These are phyloP conservation scores for Pristiophorus japonicus DNA, from an alignment of 2,113 vertebrate species.

Conservation along the genomic window DNA sequence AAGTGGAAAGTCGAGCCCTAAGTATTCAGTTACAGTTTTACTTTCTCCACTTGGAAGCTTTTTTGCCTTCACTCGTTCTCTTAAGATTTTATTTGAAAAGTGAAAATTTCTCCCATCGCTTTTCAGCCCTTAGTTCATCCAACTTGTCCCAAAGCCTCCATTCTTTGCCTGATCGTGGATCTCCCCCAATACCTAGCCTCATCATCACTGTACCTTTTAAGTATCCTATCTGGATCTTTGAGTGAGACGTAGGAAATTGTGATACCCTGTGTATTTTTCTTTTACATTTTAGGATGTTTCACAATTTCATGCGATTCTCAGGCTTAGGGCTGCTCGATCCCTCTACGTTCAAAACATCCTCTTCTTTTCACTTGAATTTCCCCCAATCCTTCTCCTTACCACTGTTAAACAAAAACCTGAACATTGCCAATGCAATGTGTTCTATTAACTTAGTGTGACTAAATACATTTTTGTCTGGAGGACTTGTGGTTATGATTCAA, in stretches of 20 bases:
- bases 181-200: too few species aligned
- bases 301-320: background rate
- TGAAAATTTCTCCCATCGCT: background rate
- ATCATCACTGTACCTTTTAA: too few species aligned
- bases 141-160: too few species aligned
- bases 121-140: background rate
- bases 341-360: background rate
- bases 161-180: too few species aligned
- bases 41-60: background rate
- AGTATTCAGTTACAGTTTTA: background rate
- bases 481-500: background rate
- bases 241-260: background rate
- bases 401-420: background rate
- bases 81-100: background rate
- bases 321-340: too few species aligned
- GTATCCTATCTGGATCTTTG: background rate
- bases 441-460: background rate
- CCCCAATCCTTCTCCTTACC: background rate
- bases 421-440: background rate
- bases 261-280: background rate
- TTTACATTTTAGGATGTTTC: background rate
- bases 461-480: background rate
- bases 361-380: background rate
- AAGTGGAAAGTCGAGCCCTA: too few species aligned
- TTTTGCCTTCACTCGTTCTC: background rate